A percentile compares a stretch with the other conserved stretches of the same genome.
These are phyloP conservation scores for Bolinopsis microptera DNA, from an alignment of 37 sponge, comb jelly and placozoan species.

Conservation along the genomic window DNA sequence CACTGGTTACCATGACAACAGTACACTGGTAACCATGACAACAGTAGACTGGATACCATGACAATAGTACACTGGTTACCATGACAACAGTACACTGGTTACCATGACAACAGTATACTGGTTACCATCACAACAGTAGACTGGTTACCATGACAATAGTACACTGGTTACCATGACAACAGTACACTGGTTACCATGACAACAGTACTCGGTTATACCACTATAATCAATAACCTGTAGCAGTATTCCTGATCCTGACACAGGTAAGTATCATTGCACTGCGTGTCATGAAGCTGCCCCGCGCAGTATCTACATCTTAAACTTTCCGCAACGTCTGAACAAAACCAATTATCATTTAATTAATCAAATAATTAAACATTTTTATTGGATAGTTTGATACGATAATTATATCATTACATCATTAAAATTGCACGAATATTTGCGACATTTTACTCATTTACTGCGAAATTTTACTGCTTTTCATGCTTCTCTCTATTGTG, in stretches of 20 bases:
- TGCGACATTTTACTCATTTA: too few species aligned
- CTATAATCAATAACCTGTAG: too few species aligned
- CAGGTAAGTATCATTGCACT: slow-evolving; percentile 44
- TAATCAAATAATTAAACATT: too few species aligned
- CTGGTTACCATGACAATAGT: slow-evolving; percentile 30
- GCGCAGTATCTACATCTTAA: slow-evolving; percentile 56
- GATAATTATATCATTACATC: too few species aligned
- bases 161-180: slow-evolving; percentile 28
- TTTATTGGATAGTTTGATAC: too few species aligned
- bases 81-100: background rate
- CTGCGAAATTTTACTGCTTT: too few species aligned
- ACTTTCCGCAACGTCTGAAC: background rate
- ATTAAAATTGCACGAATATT: too few species aligned
- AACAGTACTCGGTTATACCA: background rate
- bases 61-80: background rate
- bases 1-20: background rate
- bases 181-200: slow-evolving; percentile 38
- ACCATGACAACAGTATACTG: background rate
- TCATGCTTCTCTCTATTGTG: too few species aligned
- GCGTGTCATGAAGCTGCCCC: slow-evolving; percentile 29
- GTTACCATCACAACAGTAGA: background rate
- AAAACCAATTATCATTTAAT: too few species aligned
- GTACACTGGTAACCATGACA: background rate
- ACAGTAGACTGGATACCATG: background rate
- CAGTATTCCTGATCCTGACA: slow-evolving; percentile 64